phyloP scores from a whole-genome alignment of 2,888 invertebrate genomes.

The Petrolisthes manimaculis region DNA sequence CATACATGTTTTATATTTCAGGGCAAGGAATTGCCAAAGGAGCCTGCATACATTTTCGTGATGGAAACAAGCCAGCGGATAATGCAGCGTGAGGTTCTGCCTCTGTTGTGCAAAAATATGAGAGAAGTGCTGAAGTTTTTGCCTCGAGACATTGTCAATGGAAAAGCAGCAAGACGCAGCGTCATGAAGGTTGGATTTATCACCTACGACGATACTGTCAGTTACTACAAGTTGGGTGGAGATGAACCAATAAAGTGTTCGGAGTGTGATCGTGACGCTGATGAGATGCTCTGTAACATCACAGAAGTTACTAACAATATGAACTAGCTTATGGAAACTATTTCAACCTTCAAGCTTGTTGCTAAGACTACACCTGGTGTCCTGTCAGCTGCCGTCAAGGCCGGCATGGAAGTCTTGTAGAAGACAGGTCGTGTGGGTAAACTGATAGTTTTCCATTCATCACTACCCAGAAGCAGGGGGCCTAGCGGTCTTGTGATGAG shows the following conservation, averaged over 20 bases:
- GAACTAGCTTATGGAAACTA: slow-evolving; percentile 88
- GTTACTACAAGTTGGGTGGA: slow-evolving; percentile 95
- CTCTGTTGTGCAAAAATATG: slow-evolving; percentile 88
- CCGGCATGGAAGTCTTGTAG: slow-evolving; percentile 95
- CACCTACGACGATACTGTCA: slow-evolving; percentile 93
- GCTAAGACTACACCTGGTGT: slow-evolving; percentile 96
- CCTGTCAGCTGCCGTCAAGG: slow-evolving; percentile 95
- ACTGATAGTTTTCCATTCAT: slow-evolving; percentile 93
- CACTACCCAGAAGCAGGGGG: slow-evolving; percentile 90
- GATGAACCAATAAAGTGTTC: slow-evolving; percentile 87
- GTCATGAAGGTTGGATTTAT: slow-evolving; percentile 85
- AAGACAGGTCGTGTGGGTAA: slow-evolving; percentile 81
- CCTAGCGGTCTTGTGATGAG: slow-evolving; percentile 95
- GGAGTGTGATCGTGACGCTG: slow-evolving; percentile 94
- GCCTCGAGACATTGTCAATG: slow-evolving; percentile 83
- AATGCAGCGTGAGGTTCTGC: slow-evolving; percentile 90
- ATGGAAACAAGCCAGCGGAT: slow-evolving; percentile 98
- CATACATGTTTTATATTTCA: too few species aligned
- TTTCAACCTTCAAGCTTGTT: slow-evolving; percentile 90
- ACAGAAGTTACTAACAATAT: slow-evolving; percentile 89
- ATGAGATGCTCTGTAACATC: slow-evolving; percentile 88
- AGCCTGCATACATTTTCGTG: slow-evolving; percentile 95
- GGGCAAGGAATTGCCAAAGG: too few species aligned
- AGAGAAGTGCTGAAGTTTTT: slow-evolving; percentile 83
- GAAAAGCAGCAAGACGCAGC: slow-evolving; percentile 66